Base-by-base conservation (phyloP, 2,888 invertebrate species). In the Girardia tigrina region DNA sequence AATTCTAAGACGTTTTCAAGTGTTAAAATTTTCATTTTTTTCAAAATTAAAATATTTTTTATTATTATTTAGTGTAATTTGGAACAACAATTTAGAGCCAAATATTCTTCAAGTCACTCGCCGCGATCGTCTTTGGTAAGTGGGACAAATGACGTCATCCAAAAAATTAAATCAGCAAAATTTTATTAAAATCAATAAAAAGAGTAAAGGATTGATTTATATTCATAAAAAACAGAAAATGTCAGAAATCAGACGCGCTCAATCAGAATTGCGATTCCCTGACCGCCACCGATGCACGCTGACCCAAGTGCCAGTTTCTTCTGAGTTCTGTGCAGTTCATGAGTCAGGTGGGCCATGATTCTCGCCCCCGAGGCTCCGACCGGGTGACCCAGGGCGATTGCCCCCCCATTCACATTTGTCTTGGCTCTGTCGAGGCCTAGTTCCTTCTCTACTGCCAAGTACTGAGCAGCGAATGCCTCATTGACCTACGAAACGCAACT, bases 231-330 rank as follows among this genome's bases (percentile, higher is more conserved):
- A n/a, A n/a, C n/a, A n/a, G n/a, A n/a, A n/a, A n/a, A n/a, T n/a
- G n/a, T n/a, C n/a, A n/a, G n/a, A 27, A 77, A n/a, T 74, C 78
- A 81, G 70, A 81, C 79, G 71, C 80, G 82, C 81, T 98, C 95
- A 70, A 97, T 82, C 82, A 98, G 87, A 16, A 98, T 81, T 0
- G 97, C 94, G 81, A 98, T 97, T 77, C 97, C 97, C 86, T 97
- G 95, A 0, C 97, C 97, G 70, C 97, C 97, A 28, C 97, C 97
- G 85, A 98, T 97, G 84, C 97, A 98, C 0, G 97, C 97, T 0
- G 94, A 90, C 12, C 95, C 97, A 82, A 98, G 89, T 29, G 89
- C 94, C 77, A 90, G 88, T 84, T 92, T 93, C 28, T 89, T 88
- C 71, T 90, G 89, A 78, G 90, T 89, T 78, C 92, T 89, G 85